Evolutionary conservation across 2,113 vertebrate species (phyloP).

Genomic region (Muntiacus reevesi): DNA sequence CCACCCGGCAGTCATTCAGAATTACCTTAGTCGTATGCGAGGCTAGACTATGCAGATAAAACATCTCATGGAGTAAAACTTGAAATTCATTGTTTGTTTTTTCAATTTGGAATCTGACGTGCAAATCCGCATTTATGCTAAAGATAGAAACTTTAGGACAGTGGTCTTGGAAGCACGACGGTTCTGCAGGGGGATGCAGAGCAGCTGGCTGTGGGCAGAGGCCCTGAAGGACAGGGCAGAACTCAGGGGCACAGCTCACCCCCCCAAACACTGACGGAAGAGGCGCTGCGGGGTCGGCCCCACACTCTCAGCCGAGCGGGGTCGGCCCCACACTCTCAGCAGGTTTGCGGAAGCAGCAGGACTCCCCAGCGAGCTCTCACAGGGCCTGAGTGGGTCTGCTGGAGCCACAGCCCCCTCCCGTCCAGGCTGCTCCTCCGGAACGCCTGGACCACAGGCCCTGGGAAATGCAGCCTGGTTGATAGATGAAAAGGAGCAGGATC

Average conservation of each 20-base stretch:
- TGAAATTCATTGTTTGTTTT: fast-evolving
- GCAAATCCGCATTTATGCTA: fast-evolving
- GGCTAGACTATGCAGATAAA: fast-evolving
- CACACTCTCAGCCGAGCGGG: no score
- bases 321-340: fast-evolving
- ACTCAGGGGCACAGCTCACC: fast-evolving
- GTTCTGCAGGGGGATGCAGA: fast-evolving
- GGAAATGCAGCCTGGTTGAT: no score
- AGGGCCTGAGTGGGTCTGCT: not conserved
- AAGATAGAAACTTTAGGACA: fast-evolving
- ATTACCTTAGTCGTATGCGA: fast-evolving
- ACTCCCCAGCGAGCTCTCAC: fast-evolving
- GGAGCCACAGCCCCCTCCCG: not conserved
- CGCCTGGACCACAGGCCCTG: fast-evolving
- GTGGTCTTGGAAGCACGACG: fast-evolving
- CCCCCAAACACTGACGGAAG: fast-evolving
- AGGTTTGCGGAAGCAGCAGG: no score
- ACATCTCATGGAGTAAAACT: fast-evolving
- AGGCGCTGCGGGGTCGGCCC: fast-evolving
- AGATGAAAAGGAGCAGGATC: not conserved
- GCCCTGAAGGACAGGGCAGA: fast-evolving
- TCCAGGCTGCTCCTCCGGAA: not conserved
- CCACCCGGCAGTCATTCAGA: not conserved
- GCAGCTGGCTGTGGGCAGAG: fast-evolving
- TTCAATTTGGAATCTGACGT: fast-evolving